Base-by-base conservation (phyloP, 2,113 vertebrate genomes). In the Percina caprodes region DNA sequence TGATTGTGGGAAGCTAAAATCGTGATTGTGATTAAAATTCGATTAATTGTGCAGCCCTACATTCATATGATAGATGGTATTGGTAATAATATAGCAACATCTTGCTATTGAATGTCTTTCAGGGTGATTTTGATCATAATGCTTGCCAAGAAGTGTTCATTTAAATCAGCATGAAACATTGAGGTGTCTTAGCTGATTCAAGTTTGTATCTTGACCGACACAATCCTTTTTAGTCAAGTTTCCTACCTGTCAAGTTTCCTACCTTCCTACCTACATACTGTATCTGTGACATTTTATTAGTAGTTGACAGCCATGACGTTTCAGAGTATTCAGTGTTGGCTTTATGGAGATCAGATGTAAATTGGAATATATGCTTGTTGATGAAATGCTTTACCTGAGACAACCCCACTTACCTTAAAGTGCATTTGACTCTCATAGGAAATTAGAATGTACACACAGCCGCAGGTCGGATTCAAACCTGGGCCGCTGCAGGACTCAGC, bases 361-460 rank as follows among this genome's bases (percentile, higher is more conserved):
- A 72, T 30, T 58, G 2, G 42, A 67, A 68, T 72, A 23, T 70
- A 39, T 46, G 45, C 21, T 59, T 75, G 60, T 63, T 63, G 30
- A 77, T 70, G 66, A 59, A 68, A 66, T 30, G 23, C 52, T 62
- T 76, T 65, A 86, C 68, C 71, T 66, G 51, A 76, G 67, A 62
- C 56, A 76, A 79, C 74, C 67, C 55, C 62, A 69, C 60, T 86
- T 72, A 48, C 42, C 49, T 73, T 15, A 60, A 23, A 65, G 26
- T 30, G 49, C 45, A 69, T 69, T 52, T 45, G 61, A 33, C 42
- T 51, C 35, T 26, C 48, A 66, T 63, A 42, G 76, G 69, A 72
- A 69, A 89, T 86, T 68, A 74, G 77, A 69, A 77, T 46, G 60
- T 62, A 59, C 74, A 33, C 42, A 49, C 33, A 30, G n/a, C n/a